Evolutionary conservation across 2,113 vertebrate species (phyloP).

Genomic region (Ctenodactylus gundi): DNA sequence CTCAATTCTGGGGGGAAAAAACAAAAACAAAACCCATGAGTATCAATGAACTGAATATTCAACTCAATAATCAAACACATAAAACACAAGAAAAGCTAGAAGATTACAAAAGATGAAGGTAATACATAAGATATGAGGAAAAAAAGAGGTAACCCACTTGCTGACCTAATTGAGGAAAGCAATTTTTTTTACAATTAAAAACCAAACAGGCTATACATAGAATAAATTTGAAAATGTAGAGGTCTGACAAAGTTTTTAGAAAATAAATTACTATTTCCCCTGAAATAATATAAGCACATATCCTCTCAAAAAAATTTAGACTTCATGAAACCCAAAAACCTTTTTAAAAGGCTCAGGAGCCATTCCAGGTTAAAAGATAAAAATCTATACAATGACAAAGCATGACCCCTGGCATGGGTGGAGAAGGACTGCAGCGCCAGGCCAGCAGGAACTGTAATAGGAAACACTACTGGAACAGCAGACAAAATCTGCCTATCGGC

Average conservation of each 20-base stretch:
- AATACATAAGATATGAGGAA: not conserved
- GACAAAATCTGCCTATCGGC: not conserved
- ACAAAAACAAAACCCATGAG: not conserved
- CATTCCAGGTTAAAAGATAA: not conserved
- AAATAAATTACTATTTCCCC: not conserved
- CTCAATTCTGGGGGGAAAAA: not conserved
- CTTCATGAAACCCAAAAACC: not conserved
- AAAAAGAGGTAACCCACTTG: not conserved
- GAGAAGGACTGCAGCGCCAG: not conserved
- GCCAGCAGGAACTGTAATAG: not conserved
- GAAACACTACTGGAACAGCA: not conserved
- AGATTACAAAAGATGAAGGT: not conserved
- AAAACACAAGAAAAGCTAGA: not conserved
- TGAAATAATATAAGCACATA: not conserved
- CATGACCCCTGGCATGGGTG: not conserved
- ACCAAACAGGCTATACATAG: not conserved
- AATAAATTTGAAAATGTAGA: slow-evolving; percentile 20
- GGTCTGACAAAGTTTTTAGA: not conserved
- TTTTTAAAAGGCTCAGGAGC: not conserved
- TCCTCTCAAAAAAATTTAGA: not conserved
- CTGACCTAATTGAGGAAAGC: not conserved
- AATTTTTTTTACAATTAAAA: slow-evolving; percentile 16
- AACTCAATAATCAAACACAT: not conserved
- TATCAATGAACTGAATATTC: not conserved
- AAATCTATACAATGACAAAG: not conserved